These are phyloP conservation scores for Hyla sarda DNA, from an alignment of 2,113 vertebrate species.

Conservation along the genomic window DNA sequence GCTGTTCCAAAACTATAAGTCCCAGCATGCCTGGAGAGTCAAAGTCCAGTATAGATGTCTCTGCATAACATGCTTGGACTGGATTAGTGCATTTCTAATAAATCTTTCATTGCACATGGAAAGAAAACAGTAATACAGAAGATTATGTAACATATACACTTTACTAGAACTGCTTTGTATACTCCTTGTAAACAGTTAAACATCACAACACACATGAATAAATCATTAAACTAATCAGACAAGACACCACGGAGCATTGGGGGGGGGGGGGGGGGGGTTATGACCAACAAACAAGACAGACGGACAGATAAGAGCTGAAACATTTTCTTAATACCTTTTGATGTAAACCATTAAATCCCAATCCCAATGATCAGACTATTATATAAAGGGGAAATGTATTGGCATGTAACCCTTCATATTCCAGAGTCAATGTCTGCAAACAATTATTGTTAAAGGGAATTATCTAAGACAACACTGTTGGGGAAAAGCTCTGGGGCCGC, in stretches of 20 bases:
- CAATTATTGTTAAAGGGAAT: too few relatives aligned
- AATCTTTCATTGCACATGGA: not conserved
- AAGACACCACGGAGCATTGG: not conserved
- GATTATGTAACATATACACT: not conserved
- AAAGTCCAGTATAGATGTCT: too few relatives aligned
- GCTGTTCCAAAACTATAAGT: too few relatives aligned
- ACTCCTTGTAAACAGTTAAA: slow-evolving; percentile 17
- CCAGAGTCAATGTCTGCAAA: not conserved
- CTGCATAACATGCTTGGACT: too few relatives aligned
- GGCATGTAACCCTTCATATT: slow-evolving; percentile 18
- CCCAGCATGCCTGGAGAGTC: too few relatives aligned
- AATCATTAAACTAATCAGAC: not conserved
- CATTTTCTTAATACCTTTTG: slow-evolving; percentile 45
- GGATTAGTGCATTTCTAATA: not conserved
- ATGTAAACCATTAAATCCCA: not conserved
- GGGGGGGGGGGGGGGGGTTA: not conserved
- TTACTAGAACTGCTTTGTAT: not conserved
- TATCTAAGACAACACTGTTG: too few relatives aligned
- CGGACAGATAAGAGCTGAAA: slow-evolving; percentile 11
- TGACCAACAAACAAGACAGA: not conserved
- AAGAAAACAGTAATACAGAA: not conserved
- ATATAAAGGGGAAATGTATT: not conserved
- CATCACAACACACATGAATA: not conserved
- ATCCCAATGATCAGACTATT: not conserved
- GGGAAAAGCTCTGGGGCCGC: too few relatives aligned